A percentile compares a stretch with the other conserved stretches of the same genome.
Conservation (phyloP, 1,140 invertebrate species). For the Heliconius eleuchia region DNA sequence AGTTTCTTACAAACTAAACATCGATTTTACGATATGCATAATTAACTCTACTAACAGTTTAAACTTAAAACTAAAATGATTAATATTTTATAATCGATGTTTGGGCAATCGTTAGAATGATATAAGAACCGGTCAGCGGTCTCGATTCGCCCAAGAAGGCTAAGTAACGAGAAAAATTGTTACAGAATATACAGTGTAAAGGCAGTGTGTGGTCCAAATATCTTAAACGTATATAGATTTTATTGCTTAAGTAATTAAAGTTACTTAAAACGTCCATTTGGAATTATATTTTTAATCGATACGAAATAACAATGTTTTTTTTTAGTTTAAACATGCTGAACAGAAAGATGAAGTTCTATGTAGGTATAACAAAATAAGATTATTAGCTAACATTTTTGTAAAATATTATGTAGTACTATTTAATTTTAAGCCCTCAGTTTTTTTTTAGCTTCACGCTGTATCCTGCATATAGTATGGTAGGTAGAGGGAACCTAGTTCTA, state of each 20-base stretch:
- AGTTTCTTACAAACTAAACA: background rate
- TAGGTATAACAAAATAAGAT: too few species aligned
- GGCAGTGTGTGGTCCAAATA: slow-evolving; percentile 52
- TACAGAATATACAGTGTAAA: slow-evolving; percentile 38
- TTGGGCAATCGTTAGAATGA: slow-evolving; percentile 7
- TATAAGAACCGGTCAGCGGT: slow-evolving; percentile 28
- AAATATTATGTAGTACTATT: too few species aligned
- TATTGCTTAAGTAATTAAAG: slow-evolving; percentile 14
- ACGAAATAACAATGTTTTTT: background rate
- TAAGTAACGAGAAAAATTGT: slow-evolving; percentile 46
- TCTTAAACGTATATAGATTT: slow-evolving; percentile 32
- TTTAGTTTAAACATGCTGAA: background rate
- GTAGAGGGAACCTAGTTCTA: too few species aligned
- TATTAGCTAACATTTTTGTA: too few species aligned
- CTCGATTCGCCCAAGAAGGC: slow-evolving; percentile 40
- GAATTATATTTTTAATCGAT: background rate
- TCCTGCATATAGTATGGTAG: too few species aligned
- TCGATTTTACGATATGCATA: background rate
- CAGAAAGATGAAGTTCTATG: background rate
- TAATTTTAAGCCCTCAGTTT: too few species aligned
- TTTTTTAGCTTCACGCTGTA: too few species aligned
- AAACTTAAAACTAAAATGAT: slow-evolving; percentile 1
- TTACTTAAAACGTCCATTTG: background rate
- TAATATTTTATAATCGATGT: background rate
- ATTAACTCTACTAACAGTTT: background rate